A percentile compares a stretch with the other conserved stretches of the same genome.
Evolutionary conservation across 2,888 invertebrate species (phyloP).

Genomic region (Macaria notata): DNA sequence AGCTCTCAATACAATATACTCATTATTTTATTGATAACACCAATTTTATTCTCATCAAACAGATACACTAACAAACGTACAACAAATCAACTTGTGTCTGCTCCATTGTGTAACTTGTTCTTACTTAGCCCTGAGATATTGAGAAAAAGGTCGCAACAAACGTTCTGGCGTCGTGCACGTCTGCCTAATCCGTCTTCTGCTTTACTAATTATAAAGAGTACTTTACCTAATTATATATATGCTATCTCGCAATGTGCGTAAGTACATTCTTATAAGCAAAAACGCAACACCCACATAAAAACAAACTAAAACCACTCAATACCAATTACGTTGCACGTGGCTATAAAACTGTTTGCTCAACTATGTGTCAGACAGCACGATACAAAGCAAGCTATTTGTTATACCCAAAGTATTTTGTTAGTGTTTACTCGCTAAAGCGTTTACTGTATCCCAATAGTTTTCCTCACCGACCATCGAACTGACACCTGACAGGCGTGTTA

Average conservation of each 20-base stretch:
- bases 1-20: no score
- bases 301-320: conserved; percentile 13
- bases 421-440: conserved; percentile 26
- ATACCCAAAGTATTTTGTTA: conserved; percentile 18
- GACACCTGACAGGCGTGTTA: conserved; percentile 2
- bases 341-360: conserved; percentile 27
- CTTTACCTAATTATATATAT: neutral
- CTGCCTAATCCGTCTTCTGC: neutral
- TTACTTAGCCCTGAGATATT: conserved; percentile 2
- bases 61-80: neutral
- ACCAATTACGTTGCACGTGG: conserved; percentile 25
- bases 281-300: neutral
- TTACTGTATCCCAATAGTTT: conserved; percentile 17
- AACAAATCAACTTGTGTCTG: neutral
- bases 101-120: conserved; percentile 1
- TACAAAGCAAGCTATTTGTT: conserved; percentile 27
- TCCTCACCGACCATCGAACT: conserved; percentile 19
- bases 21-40: no score
- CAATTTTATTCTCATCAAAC: no score
- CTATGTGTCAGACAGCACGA: conserved; percentile 27
- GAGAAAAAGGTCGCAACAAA: neutral
- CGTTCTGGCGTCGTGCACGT: conserved; percentile 3
- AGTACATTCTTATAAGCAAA: neutral
- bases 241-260: no score
- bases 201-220: neutral